Evolutionary conservation across 2,797 vertebrate genomes (phyloP), one percentile per base, ranked within the genome.

Genomic region (Ataeniobius toweri): DNA sequence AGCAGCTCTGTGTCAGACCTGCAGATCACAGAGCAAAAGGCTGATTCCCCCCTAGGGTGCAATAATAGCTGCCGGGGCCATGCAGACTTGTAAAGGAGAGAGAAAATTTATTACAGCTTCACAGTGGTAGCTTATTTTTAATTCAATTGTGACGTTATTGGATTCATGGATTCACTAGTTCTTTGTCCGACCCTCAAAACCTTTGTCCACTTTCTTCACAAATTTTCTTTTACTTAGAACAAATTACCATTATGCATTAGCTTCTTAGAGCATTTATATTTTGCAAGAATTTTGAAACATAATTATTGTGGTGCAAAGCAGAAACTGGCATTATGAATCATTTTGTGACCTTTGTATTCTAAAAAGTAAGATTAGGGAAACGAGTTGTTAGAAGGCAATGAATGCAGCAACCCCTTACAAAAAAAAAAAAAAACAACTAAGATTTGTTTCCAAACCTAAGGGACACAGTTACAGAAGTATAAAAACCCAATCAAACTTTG

Each of bases 71-170:
- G 63, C 61, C n/a, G 5, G 63, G 80, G 77, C 82, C 85, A 76
- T 80, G 73, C 58, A 80, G 87, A 88, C 90, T 91, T 75, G 80
- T 84, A 91, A 89, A 78, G 86, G 91, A 80, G 53, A 55, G 77
- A 72, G 81, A 80, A 88, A 88, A 92, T 91, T 89, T 87, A 93
- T 93, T 90, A 90, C 79, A 81, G 82, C 80, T 72, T 85, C 82
- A 85, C 80, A 80, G 87, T 74, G 85, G 79, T 77, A 77, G 78
- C 77, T 78, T 85, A 89, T 91, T 94, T 41, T 90, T 90, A 86
- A 94, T 94, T 93, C 77, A 91, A 94, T 93, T 94, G 74, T 90
- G 87, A 76, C 18, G 36, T 86, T 89, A 90, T 85, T 91, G 86
- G 89, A 89, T 88, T 81, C 80, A 83, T 8, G 28, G 78, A 85